A percentile compares a stretch with the other conserved stretches of the same genome.
Evolutionary conservation across 2,888 invertebrate species (phyloP).

Genomic region (Sericinus montela): DNA sequence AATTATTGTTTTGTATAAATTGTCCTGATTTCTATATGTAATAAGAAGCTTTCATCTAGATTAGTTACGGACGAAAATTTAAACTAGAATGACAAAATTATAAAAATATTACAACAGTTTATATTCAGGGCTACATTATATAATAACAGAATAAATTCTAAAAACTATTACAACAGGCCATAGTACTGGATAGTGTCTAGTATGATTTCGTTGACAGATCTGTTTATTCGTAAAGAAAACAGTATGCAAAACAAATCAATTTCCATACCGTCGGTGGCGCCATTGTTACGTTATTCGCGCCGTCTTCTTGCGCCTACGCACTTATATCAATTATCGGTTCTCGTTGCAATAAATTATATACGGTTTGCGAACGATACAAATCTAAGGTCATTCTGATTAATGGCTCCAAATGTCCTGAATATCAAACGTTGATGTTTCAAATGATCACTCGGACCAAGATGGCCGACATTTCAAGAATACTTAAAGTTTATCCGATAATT

Average conservation of each 20-base stretch:
- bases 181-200: neutral
- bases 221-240: constrained; percentile 23
- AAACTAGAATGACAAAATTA: too few species aligned
- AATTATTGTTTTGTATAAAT: too few species aligned
- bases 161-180: too few species aligned
- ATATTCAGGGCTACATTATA: too few species aligned
- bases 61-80: too few species aligned
- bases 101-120: too few species aligned
- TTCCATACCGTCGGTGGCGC: constrained; percentile 64
- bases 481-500: constrained; percentile 11
- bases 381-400: constrained; percentile 69
- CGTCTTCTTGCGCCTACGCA: constrained; percentile 63
- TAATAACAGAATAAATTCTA: too few species aligned
- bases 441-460: constrained; percentile 61
- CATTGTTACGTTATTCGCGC: constrained; percentile 63
- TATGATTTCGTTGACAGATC: constrained; percentile 12
- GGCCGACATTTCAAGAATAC: constrained; percentile 58
- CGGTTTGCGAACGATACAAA: constrained; percentile 68
- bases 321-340: constrained; percentile 63
- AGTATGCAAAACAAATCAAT: constrained; percentile 39
- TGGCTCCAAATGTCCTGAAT: constrained; percentile 61
- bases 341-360: constrained; percentile 69
- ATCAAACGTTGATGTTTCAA: constrained; percentile 45
- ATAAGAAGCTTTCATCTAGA: too few species aligned
- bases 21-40: too few species aligned